A percentile compares a stretch with the other conserved stretches of the same genome.
phyloP scores from a whole-genome alignment of 2,113 vertebrate species.

The Platichthys stellatus region DNA sequence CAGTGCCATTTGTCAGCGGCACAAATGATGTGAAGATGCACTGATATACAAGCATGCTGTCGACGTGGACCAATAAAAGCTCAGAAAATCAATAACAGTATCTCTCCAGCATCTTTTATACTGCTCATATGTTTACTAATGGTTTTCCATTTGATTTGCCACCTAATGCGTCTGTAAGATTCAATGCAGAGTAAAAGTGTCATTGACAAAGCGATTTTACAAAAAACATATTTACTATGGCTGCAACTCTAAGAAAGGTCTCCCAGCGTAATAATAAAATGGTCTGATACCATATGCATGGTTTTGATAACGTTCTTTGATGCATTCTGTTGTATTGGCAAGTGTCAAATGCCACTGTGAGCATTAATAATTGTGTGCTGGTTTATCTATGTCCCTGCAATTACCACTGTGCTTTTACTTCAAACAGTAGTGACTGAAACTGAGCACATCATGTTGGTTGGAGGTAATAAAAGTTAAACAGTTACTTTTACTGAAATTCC shows the following conservation, averaged over 20 bases:
- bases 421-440: background rate
- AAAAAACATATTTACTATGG: background rate
- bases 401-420: background rate
- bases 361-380: background rate
- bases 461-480: too few species aligned
- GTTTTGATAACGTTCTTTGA: slow-evolving; percentile 4
- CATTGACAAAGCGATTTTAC: background rate
- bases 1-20: slow-evolving; percentile 3
- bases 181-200: background rate
- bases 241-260: background rate
- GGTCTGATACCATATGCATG: background rate
- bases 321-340: background rate
- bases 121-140: background rate
- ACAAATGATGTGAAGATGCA: background rate
- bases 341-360: background rate
- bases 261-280: background rate
- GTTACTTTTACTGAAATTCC: too few species aligned
- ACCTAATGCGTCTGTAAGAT: background rate
- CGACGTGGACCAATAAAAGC: background rate
- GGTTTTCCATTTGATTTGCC: background rate
- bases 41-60: background rate
- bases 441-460: background rate
- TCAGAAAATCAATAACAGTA: background rate
- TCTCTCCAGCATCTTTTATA: background rate
- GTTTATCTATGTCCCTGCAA: background rate